Evolutionary conservation across 1,140 invertebrate species (phyloP).

Genomic region (Drosophila littoralis): DNA sequence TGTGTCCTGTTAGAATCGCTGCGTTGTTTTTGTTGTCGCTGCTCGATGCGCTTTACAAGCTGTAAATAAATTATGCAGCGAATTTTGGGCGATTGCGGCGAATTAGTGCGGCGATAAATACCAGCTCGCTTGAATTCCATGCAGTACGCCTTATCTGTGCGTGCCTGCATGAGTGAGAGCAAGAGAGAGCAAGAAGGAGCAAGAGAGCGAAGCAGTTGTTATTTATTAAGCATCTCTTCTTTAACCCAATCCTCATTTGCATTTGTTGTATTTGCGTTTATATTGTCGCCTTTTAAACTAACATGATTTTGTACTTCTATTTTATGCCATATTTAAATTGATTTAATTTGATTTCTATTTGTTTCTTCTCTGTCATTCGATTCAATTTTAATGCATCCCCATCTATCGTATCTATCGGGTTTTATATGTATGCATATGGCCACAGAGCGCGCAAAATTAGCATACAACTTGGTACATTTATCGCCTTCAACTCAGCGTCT

Average conservation of each 20-base stretch:
- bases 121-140: not conserved
- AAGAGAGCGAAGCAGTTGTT: not conserved
- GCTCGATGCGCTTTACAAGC: too few species aligned
- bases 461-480: slow-evolving; percentile 50
- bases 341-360: slow-evolving; percentile 63
- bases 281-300: slow-evolving; percentile 61
- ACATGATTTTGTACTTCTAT: slow-evolving; percentile 77
- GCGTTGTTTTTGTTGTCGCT: too few species aligned
- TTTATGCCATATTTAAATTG: slow-evolving; percentile 73
- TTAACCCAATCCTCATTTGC: not conserved
- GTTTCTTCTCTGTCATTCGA: slow-evolving; percentile 28
- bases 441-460: slow-evolving; percentile 29
- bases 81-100: too few species aligned
- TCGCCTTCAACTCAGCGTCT: slow-evolving; percentile 23
- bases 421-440: slow-evolving; percentile 9
- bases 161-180: not conserved
- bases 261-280: slow-evolving; percentile 8
- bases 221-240: slow-evolving; percentile 2
- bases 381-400: slow-evolving; percentile 49
- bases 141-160: slow-evolving; percentile 35
- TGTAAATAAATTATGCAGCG: too few species aligned
- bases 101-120: too few species aligned
- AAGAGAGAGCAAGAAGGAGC: not conserved
- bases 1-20: too few species aligned
- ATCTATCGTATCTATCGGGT: slow-evolving; percentile 35